Evolutionary conservation across 2,888 invertebrate species (phyloP), one percentile per base, ranked within the genome.

Genomic region (Bhutanitis thaidina): DNA sequence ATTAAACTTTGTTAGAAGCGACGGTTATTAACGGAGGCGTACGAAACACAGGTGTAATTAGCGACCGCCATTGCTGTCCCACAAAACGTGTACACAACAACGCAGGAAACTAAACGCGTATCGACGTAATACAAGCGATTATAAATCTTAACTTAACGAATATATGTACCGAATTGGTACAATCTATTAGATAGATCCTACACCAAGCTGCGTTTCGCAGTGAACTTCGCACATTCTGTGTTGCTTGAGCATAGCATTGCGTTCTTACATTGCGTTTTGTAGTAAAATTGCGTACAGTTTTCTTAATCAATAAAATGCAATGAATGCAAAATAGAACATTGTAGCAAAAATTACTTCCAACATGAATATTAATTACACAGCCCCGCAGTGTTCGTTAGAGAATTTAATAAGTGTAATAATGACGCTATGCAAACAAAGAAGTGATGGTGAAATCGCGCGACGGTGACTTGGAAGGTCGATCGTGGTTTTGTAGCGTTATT

Each of bases 361-460:
- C 53, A 61, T 57, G 55, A 68, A 67, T 69, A 77, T 80, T 84
- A 82, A 82, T 86, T 83, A 81, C 69, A 65, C 60, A 62, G 71
- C 74, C 78, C 77, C 74, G 74, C 62, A 73, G 69, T 55, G 55
- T 54, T 65, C 63, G 79, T 81, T 78, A 80, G 70, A 67, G 69
- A 67, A 58, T 73, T 82, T 77, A 83, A 82, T 84, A 80, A 74
- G 64, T 70, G 72, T 66, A 69, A 13, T 83, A 82, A 82, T 80
- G 67, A 67, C 20, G 40, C 63, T 73, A 67, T 74, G 75, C 73
- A 80, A 79, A 83, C 84, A 82, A 78, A 71, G 70, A 68, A 69
- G 67, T 69, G 67, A 71, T 71, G 71, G 71, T 67, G 80, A 80
- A 81, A 83, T 76, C 81, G 82, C 83, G 82, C 80, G 77, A 80